phyloP scores from a whole-genome alignment of 2,888 invertebrate species.

The Adineta ricciae region DNA sequence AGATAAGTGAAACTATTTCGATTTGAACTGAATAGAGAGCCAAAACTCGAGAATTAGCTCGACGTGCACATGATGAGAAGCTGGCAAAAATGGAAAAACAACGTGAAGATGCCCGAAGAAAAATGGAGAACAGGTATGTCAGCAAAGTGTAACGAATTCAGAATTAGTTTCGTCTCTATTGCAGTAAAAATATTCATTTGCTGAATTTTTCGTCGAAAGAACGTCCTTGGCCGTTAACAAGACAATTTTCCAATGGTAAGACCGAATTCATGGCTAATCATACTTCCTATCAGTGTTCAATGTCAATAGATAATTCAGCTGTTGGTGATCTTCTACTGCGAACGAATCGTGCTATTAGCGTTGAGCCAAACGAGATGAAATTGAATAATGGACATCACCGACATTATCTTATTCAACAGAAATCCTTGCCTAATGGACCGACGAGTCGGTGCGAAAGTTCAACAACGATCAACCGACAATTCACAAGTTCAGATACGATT shows the following conservation, averaged over 20 bases:
- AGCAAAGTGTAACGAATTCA: no score
- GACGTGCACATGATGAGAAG: neutral
- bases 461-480: neutral
- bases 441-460: neutral
- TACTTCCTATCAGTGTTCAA: slow-evolving; percentile 4
- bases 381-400: no score
- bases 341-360: neutral
- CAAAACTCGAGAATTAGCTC: neutral
- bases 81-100: slow-evolving; percentile 16
- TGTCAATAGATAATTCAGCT: neutral
- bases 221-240: neutral
- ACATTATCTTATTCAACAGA: neutral
- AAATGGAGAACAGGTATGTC: slow-evolving; percentile 6
- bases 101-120: slow-evolving; percentile 1
- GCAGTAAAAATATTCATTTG: neutral
- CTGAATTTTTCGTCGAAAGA: neutral
- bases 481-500: neutral
- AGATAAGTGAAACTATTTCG: no score
- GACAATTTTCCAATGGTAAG: neutral
- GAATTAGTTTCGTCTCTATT: no score
- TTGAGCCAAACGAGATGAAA: neutral
- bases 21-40: neutral
- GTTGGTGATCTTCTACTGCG: neutral
- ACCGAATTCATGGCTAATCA: neutral
- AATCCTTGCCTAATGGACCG: neutral